Evolutionary conservation across 2,888 invertebrate species (phyloP).

Genomic region (Junonia oenone): DNA sequence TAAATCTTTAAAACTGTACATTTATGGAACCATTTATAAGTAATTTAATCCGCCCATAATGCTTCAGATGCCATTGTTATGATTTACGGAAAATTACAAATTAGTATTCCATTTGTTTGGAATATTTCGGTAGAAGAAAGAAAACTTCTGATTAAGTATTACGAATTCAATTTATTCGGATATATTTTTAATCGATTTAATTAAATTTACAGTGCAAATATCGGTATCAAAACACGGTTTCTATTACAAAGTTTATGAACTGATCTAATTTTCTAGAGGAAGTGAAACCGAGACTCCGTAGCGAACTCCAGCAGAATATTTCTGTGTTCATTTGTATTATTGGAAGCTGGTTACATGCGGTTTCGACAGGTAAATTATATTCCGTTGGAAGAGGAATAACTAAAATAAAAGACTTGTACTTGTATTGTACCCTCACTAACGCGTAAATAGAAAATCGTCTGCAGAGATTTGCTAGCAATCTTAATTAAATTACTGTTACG

Average conservation of each 20-base stretch:
- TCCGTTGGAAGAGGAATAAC: neutral
- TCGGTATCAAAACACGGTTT: too few species aligned
- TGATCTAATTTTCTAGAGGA: neutral
- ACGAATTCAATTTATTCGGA: too few species aligned
- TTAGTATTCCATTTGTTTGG: too few species aligned
- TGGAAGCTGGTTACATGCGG: neutral
- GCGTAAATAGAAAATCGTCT: too few species aligned
- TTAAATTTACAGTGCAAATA: too few species aligned
- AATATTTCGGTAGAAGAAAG: too few species aligned
- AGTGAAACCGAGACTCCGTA: neutral
- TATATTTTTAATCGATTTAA: too few species aligned
- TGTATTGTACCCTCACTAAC: neutral
- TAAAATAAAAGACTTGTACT: neutral
- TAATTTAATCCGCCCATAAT: slow-evolving; percentile 3
- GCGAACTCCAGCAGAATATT: too few species aligned
- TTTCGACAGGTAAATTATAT: neutral
- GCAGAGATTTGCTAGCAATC: too few species aligned
- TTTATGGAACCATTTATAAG: slow-evolving; percentile 8
- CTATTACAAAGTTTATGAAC: neutral
- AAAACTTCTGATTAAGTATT: too few species aligned
- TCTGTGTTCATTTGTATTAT: neutral
- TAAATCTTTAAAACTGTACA: slow-evolving; percentile 9
- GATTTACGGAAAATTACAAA: neutral
- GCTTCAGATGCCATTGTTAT: neutral
- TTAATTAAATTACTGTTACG: too few species aligned